Evolutionary conservation across 1,140 invertebrate genomes (phyloP), one percentile per base, ranked within the genome.

Genomic region (Drosophila ficusphila): DNA sequence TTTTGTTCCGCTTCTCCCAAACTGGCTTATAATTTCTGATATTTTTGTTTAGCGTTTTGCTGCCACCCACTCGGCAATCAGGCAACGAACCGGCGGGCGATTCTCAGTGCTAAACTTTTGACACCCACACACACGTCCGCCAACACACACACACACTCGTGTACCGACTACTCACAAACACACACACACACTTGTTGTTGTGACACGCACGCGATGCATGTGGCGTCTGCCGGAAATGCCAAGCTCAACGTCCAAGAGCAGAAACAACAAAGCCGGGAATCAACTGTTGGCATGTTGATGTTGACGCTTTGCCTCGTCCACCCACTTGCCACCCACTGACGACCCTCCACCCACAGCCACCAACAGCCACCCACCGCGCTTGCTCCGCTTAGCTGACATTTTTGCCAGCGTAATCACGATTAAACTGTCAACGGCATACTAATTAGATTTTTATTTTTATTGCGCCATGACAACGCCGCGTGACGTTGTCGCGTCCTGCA

Each of bases 381-480:
- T 4, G 6, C 27, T 44, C 56, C 53, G 70, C 49, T 78, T 78
- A 58, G 69, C 61, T 73, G 78, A 67, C 68, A 85, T 86, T 85
- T 85, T 85, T 86, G 81, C 85, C 85, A 85, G 85, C 85, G 85
- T 89, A 89, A 89, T 89, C 85, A 89, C 85, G 85, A 89, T 89
- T 89, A 89, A 89, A 89, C 85, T 89, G 85, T 89, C 85, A 89
- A 89, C 85, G 85, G 85, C 86, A 89, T 89, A 89, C 85, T 89
- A 89, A 89, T 89, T 89, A 89, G 85, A 89, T 89, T 89, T 89
- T 89, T 89, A 89, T 89, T 89, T 89, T 86, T 86, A 86, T 86
- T 86, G 74, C 82, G 82, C 82, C 79, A 86, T 86, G 82, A 86
- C 82, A 86, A 79, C 82, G 69, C 77, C 82, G 77, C 76, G 69